Conservation (phyloP, 1,140 invertebrate species). For the Tetragnatha versicolor region DNA sequence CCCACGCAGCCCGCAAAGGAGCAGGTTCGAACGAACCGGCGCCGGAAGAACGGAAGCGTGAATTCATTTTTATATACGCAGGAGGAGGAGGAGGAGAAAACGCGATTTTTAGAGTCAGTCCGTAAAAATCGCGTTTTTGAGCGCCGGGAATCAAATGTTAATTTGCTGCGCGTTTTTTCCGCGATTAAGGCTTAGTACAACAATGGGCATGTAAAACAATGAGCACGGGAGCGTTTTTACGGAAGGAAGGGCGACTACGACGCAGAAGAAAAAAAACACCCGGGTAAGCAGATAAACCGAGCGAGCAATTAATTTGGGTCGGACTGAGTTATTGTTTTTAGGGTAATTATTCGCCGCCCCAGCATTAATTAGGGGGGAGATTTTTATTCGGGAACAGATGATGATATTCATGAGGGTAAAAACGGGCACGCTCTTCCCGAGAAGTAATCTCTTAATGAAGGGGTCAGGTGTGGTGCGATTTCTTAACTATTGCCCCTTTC, state of each 20-base stretch:
- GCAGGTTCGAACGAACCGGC: too few species aligned
- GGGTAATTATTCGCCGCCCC: slow-evolving; percentile 11
- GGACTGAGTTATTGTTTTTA: slow-evolving; percentile 33
- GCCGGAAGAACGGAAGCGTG: too few species aligned
- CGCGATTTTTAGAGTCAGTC: too few species aligned
- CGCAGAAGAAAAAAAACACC: background rate
- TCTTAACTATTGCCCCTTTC: too few species aligned
- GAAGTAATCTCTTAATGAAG: background rate
- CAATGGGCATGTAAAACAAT: slow-evolving; percentile 28
- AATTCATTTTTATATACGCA: too few species aligned
- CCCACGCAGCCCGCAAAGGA: too few species aligned
- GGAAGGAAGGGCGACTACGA: background rate
- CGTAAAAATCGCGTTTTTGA: slow-evolving; percentile 42
- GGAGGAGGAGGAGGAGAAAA: too few species aligned
- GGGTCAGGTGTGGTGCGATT: too few species aligned
- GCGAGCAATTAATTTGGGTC: slow-evolving; percentile 16
- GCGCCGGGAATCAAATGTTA: slow-evolving; percentile 45
- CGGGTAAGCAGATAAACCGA: slow-evolving; percentile 16
- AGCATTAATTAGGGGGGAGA: slow-evolving; percentile 22
- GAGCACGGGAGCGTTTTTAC: slow-evolving; percentile 17
- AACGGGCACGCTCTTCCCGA: background rate
- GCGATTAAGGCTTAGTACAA: background rate
- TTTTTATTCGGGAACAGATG: slow-evolving; percentile 21
- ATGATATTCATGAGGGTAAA: slow-evolving; percentile 20
- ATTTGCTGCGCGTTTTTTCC: slow-evolving; percentile 10